phyloP scores from a whole-genome alignment of 2,113 vertebrate species.

The Callipepla californica region DNA sequence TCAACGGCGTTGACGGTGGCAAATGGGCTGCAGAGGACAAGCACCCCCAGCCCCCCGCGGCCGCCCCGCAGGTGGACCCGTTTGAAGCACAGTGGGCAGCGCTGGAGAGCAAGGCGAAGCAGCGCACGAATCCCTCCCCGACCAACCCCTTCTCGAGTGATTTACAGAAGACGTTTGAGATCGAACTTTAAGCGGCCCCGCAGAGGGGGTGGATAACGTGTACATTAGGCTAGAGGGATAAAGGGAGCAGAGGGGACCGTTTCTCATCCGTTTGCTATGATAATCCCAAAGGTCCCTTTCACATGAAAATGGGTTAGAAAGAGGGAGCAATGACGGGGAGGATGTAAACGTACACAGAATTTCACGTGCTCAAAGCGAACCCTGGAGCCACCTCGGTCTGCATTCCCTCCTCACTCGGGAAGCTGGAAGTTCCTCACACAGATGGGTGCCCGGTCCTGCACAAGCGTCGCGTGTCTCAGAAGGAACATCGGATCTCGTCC shows the following conservation, averaged over 20 bases:
- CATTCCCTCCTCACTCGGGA: slow-evolving; percentile 46
- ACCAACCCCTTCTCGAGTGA: slow-evolving; percentile 99
- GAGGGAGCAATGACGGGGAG: not conserved
- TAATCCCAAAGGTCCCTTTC: slow-evolving; percentile 72
- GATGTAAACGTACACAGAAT: slow-evolving; percentile 21
- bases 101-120: slow-evolving; percentile 89
- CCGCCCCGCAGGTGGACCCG: slow-evolving; percentile 82
- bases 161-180: slow-evolving; percentile 98
- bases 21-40: slow-evolving; percentile 82
- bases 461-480: slow-evolving; percentile 38
- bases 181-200: slow-evolving; percentile 87
- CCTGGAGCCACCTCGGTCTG: slow-evolving; percentile 11
- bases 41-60: slow-evolving; percentile 50
- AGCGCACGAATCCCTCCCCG: slow-evolving; percentile 92
- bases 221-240: slow-evolving; percentile 56
- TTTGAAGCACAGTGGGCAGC: slow-evolving; percentile 99
- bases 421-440: slow-evolving; percentile 57
- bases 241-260: slow-evolving; percentile 60
- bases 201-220: not conserved
- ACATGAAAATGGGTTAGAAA: slow-evolving; percentile 46
- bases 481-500: slow-evolving; percentile 58
- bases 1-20: slow-evolving; percentile 86
- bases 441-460: slow-evolving; percentile 55
- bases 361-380: slow-evolving; percentile 26
- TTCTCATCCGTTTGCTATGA: slow-evolving; percentile 63